phyloP scores from a whole-genome alignment of 2,113 vertebrate species.

The Protobothrops flavoviridis region DNA sequence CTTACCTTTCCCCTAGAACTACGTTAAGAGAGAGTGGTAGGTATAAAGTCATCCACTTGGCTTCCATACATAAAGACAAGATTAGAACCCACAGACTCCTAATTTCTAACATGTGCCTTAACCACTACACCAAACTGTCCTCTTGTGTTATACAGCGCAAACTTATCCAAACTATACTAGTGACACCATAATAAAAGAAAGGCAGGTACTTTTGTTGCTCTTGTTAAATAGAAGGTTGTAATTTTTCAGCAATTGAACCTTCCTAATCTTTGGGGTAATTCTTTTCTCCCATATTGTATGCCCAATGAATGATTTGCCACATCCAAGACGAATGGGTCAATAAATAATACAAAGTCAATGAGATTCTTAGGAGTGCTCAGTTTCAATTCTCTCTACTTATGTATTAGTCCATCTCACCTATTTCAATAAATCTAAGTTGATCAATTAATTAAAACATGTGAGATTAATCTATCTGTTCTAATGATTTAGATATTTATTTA shows the following conservation, averaged over 20 bases:
- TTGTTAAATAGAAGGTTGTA: background rate
- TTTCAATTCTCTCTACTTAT: background rate
- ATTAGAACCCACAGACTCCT: background rate
- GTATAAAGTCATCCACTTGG: background rate
- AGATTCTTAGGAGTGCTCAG: constrained; percentile 29
- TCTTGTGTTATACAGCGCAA: background rate
- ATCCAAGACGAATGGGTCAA: constrained; percentile 37
- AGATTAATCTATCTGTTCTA: background rate
- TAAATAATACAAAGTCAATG: constrained; percentile 10
- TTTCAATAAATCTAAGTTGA: background rate
- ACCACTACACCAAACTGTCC: background rate
- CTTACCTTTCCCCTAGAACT: background rate
- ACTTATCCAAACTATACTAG: background rate
- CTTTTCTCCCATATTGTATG: constrained; percentile 18
- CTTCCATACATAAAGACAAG: background rate
- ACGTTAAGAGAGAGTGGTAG: background rate
- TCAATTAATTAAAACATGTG: background rate
- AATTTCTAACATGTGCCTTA: background rate
- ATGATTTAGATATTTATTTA: background rate
- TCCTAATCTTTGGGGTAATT: background rate
- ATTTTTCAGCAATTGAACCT: background rate
- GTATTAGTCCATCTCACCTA: background rate
- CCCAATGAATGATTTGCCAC: constrained; percentile 29
- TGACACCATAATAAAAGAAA: background rate
- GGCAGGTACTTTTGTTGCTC: background rate